phyloP scores from a whole-genome alignment of 2,888 invertebrate species.

The Heliconius charithonia region DNA sequence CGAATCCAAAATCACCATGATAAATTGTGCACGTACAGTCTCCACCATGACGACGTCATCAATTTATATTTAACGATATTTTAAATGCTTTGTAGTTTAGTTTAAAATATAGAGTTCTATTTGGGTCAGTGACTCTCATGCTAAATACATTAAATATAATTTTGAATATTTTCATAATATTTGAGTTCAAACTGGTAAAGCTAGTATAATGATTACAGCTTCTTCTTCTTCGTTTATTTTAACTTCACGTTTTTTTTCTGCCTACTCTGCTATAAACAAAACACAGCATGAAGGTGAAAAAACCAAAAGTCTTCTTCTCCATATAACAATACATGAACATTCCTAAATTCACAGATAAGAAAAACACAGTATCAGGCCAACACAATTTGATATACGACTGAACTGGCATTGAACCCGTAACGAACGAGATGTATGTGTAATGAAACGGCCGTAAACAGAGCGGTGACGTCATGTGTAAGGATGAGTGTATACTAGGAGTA shows the following conservation, averaged over 20 bases:
- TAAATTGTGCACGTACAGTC: neutral
- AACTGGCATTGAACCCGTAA: slow-evolving; percentile 50
- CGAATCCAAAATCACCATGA: neutral
- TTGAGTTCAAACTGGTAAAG: neutral
- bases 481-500: slow-evolving; percentile 14
- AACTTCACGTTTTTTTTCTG: neutral
- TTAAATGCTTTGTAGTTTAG: slow-evolving; percentile 13
- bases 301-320: neutral
- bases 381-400: slow-evolving; percentile 36
- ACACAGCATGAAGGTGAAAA: neutral
- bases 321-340: slow-evolving; percentile 12
- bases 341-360: slow-evolving; percentile 8
- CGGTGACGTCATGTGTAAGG: slow-evolving; percentile 40
- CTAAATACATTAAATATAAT: slow-evolving; percentile 3
- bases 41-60: neutral
- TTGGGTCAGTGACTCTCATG: slow-evolving; percentile 16
- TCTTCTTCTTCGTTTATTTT: neutral
- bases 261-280: neutral
- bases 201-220: neutral
- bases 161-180: slow-evolving; percentile 3
- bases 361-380: slow-evolving; percentile 21
- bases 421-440: slow-evolving; percentile 46
- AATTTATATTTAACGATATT: neutral
- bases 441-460: slow-evolving; percentile 48
- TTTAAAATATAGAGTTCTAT: slow-evolving; percentile 18